phyloP scores from a whole-genome alignment of 2,113 vertebrate genomes.

The Speoplatyrhinus poulsoni region DNA sequence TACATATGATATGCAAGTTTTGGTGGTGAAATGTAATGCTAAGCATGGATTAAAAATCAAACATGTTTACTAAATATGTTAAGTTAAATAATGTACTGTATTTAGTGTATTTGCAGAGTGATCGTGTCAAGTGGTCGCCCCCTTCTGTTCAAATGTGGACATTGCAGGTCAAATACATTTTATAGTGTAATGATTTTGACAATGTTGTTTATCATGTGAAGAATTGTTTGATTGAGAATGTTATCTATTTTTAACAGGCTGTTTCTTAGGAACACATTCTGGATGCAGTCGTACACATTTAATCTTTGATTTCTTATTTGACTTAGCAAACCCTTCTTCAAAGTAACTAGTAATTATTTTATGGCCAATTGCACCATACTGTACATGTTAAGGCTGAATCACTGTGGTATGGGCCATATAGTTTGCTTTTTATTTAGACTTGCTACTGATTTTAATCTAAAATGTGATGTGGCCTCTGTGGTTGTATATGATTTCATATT shows the following conservation, averaged over 20 bases:
- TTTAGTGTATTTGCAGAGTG: slow-evolving; percentile 32
- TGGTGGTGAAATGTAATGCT: slow-evolving; percentile 25
- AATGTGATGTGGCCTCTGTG: no score
- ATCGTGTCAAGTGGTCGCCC: slow-evolving; percentile 22
- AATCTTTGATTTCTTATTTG: not conserved
- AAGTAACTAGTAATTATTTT: not conserved
- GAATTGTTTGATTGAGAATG: no score
- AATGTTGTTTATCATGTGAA: not conserved
- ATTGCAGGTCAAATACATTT: slow-evolving; percentile 14
- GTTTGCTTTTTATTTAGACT: not conserved
- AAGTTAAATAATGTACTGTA: slow-evolving; percentile 55
- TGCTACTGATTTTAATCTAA: not conserved
- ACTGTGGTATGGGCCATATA: not conserved
- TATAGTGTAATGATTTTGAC: not conserved
- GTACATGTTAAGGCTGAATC: not conserved
- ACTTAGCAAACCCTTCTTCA: not conserved
- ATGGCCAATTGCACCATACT: not conserved
- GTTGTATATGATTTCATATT: no score
- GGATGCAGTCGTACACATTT: not conserved
- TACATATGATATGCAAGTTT: slow-evolving; percentile 54
- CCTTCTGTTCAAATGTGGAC: slow-evolving; percentile 32
- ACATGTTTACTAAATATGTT: slow-evolving; percentile 56
- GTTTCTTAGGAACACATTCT: no score
- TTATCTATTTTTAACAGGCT: no score
- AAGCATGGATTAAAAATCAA: slow-evolving; percentile 57